Conservation (phyloP, 1,140 invertebrate species). For the Macrosteles quadrilineatus region DNA sequence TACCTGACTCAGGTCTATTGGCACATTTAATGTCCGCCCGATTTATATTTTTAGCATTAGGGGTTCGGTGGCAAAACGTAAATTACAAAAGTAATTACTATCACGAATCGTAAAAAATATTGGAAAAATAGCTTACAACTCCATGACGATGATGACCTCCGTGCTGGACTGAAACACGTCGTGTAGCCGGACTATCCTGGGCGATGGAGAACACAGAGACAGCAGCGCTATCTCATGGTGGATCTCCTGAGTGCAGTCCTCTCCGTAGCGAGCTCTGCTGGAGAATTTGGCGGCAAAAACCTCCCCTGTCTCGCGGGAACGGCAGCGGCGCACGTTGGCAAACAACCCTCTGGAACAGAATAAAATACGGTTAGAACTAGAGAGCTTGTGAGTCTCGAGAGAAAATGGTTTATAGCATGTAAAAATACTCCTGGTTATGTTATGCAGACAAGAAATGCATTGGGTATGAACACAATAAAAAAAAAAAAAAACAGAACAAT, state of each 20-base stretch:
- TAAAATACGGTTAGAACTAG: slow-evolving; percentile 35
- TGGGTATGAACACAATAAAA: background rate
- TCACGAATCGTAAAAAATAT: too few species aligned
- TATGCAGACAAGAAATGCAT: background rate
- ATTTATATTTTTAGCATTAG: too few species aligned
- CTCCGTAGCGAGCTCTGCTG: slow-evolving; percentile 62
- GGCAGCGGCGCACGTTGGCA: slow-evolving; percentile 70
- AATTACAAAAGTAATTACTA: too few species aligned
- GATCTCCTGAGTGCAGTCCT: slow-evolving; percentile 64
- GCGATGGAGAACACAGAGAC: slow-evolving; percentile 62
- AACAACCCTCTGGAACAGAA: slow-evolving; percentile 67
- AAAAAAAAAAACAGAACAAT: too few species aligned
- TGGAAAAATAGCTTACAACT: slow-evolving; percentile 68
- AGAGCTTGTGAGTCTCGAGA: background rate
- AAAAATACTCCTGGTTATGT: too few species aligned
- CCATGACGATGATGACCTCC: slow-evolving; percentile 72
- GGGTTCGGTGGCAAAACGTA: too few species aligned
- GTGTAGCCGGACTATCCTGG: slow-evolving; percentile 65
- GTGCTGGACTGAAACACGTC: slow-evolving; percentile 72
- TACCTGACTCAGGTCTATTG: too few species aligned
- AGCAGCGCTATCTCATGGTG: slow-evolving; percentile 69
- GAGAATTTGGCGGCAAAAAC: slow-evolving; percentile 77
- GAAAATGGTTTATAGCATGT: too few species aligned
- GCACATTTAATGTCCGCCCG: too few species aligned
- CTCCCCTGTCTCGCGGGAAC: slow-evolving; percentile 58